phyloP scores from a whole-genome alignment of 2,113 vertebrate species.

The Myrmecobius fasciatus region DNA sequence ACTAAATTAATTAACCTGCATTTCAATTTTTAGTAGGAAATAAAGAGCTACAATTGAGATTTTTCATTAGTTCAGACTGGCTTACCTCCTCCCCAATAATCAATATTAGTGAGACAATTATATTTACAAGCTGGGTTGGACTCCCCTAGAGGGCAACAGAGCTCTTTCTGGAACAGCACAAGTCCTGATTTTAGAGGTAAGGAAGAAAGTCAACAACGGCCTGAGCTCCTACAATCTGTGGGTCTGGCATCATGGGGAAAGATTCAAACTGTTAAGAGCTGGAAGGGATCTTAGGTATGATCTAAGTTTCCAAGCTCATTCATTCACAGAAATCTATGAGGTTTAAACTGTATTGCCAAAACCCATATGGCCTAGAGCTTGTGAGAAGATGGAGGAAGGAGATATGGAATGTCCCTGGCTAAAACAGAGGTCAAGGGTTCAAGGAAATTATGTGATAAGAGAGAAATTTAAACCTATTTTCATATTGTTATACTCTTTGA shows the following conservation, averaged over 20 bases:
- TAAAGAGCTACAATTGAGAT: background rate
- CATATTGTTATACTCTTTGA: background rate
- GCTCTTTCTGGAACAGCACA: constrained; percentile 32
- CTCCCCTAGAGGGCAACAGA: constrained; percentile 67
- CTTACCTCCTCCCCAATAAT: background rate
- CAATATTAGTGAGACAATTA: background rate
- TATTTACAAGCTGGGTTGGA: constrained; percentile 43
- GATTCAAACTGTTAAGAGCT: background rate
- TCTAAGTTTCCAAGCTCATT: background rate
- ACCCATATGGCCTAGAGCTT: background rate
- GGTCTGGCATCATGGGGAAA: background rate
- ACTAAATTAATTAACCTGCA: background rate
- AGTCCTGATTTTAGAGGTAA: background rate
- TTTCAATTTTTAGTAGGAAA: background rate
- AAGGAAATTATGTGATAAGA: background rate
- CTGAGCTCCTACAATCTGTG: background rate
- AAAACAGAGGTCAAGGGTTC: background rate
- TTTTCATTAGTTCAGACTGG: background rate
- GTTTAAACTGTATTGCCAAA: background rate
- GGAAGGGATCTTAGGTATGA: background rate
- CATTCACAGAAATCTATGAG: background rate
- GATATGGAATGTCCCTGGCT: background rate
- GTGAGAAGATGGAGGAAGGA: background rate
- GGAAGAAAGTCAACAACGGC: background rate
- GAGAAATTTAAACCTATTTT: background rate